Evolutionary conservation across 1,140 invertebrate species (phyloP).

Genomic region (Aphelenchoides fujianensis): DNA sequence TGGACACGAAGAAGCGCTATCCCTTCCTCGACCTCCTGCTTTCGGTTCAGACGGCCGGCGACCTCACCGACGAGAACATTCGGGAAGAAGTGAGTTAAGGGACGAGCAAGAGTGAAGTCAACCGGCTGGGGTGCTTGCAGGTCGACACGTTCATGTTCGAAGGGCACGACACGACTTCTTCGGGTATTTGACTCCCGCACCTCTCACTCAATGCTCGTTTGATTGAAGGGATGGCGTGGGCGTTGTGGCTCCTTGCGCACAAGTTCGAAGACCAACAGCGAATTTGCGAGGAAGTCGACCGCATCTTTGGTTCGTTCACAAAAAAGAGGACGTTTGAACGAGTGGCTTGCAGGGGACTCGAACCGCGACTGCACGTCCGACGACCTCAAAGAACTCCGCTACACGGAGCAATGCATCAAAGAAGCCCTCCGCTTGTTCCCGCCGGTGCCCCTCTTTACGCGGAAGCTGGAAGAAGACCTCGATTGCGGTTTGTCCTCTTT

Average conservation of each 20-base stretch:
- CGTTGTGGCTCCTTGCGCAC: slow-evolving; percentile 64
- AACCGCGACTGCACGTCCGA: slow-evolving; percentile 63
- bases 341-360: slow-evolving; percentile 42
- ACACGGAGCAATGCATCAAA: slow-evolving; percentile 73
- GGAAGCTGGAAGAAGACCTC: slow-evolving; percentile 66
- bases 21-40: slow-evolving; percentile 88
- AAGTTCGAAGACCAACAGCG: slow-evolving; percentile 63
- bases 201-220: not conserved
- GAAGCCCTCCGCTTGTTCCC: slow-evolving; percentile 74
- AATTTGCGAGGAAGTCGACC: slow-evolving; percentile 50
- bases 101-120: not conserved
- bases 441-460: slow-evolving; percentile 71
- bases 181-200: not conserved
- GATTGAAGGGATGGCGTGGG: slow-evolving; percentile 66
- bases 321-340: no score
- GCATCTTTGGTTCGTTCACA: slow-evolving; percentile 21
- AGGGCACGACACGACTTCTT: no score
- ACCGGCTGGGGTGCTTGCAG: no score
- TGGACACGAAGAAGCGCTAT: slow-evolving; percentile 62
- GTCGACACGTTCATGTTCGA: slow-evolving; percentile 90
- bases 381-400: slow-evolving; percentile 69
- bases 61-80: slow-evolving; percentile 80
- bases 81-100: slow-evolving; percentile 74
- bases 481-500: slow-evolving; percentile 62
- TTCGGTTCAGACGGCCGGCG: slow-evolving; percentile 73